Base-by-base conservation (phyloP, 1,140 invertebrate genomes). In the Pachyrhynchus sulphureomaculatus region DNA sequence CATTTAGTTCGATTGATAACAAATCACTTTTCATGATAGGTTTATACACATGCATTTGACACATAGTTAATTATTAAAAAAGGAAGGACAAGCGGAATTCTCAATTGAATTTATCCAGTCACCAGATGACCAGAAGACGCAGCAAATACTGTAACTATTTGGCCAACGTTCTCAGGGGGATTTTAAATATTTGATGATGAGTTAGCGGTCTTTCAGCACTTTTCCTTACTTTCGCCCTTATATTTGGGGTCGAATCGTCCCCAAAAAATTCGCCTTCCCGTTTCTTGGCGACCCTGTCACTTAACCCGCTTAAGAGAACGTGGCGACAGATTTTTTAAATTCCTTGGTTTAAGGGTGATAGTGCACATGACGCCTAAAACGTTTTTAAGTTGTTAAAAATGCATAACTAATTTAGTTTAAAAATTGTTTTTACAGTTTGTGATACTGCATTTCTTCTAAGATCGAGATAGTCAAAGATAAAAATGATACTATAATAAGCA, bases 111-210 rank as follows among this genome's bases (percentile, higher is more conserved):
- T 42, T 48, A 49, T 29, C 32, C 32, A 20, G 24, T 26, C 17
- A n/a, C 37, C 41, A 33, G 36, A 36, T 8, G 23, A 12, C 49
- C 12, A 15, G 13, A 23, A 37, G 32, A 41, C 57, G 58, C 54
- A 63, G 58, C 64, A 60, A 58, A 66, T 62, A 64, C 52, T 39
- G 65, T 57, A 66, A 67, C 64, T 67, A 69, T 67, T 68, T 66
- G 66, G 62, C 60, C 64, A 58, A 51, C 23, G 33, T 68, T 62
- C 65, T 62, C 64, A 47, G 52, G 51, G 65, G 65, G 62, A 65
- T 56, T 65, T 70, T 72, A 72, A 74, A 74, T 74, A 74, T 72
- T 74, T 74, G 69, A 74, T 72, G 69, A 70, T 63, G 62, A 72
- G 72, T 73, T 73, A 69, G 65, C 66, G 63, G 66, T 56, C 66